Base-by-base conservation (phyloP, 1,140 invertebrate species). In the Trialeurodes vaporariorum region DNA sequence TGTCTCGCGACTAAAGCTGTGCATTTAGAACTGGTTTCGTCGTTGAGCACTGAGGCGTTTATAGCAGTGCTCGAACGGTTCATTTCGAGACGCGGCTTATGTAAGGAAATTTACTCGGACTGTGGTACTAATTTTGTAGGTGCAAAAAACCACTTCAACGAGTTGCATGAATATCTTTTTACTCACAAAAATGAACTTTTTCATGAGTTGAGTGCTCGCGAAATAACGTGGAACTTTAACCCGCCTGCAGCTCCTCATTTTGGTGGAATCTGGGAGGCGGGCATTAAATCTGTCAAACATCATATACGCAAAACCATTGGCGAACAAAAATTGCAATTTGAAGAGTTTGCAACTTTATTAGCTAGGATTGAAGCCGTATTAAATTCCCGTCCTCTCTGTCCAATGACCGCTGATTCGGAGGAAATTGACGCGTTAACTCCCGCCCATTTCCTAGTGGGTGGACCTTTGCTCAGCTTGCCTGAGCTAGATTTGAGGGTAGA, bases 361-460 rank as follows among this genome's bases (percentile, higher is more conserved):
- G 70, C 68, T 49, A 73, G 74, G 61, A 71, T 77, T 22, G 75
- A 76, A 62, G 72, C 75, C 1, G 64, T 73, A 27, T 64, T 78
- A 2, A 80, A 79, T 71, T 77, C 73, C 23, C 72, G 77, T 25
- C 76, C 77, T 21, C 26, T 79, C 21, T 74, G 69, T 60, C 72
- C 76, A 25, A 25, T 79, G 1, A 72, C 72, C 17, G 66, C 71
- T 34, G 73, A 74, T 70, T 72, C 72, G 25, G 67, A 69, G 49
- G 75, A 77, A 59, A 67, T 75, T 0, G 64, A 66, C 9, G 66
- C 67, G 40, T 63, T 77, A 9, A 74, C 77, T 1, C 75, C 73
- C 27, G 72, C 69, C 27, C 71, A 76, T 65, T 76, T 75, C 34
- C 70, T 74, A 0, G 70, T 73, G 21, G 69, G 68, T 12, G 60